Evolutionary conservation across 2,797 vertebrate genomes (phyloP).

Genomic region (Urocyon cinereoargenteus): DNA sequence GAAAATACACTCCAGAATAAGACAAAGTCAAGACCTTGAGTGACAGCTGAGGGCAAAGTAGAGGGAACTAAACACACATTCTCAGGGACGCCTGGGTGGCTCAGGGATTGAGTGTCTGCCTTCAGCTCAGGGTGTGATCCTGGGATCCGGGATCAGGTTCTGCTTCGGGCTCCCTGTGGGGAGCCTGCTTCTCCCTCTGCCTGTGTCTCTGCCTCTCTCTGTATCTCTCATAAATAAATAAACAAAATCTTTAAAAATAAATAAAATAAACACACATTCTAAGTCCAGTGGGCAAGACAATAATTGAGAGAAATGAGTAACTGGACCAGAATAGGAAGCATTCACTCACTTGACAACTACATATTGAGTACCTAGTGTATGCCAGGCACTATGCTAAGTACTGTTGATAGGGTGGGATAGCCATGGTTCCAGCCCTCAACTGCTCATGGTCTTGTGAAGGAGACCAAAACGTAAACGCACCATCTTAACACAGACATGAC

Average conservation of each 20-base stretch:
- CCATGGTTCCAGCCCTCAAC: background rate
- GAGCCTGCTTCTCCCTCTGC: too few species aligned
- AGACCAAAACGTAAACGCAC: background rate
- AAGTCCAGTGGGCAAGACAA: background rate
- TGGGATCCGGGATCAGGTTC: too few species aligned
- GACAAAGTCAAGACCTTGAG: background rate
- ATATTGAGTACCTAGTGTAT: background rate
- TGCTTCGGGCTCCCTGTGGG: too few species aligned
- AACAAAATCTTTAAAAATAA: too few species aligned
- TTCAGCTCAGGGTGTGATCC: too few species aligned
- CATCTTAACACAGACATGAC: background rate
- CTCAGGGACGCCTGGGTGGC: too few species aligned
- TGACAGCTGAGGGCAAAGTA: background rate
- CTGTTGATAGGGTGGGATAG: rapidly evolving
- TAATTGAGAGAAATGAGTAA: background rate
- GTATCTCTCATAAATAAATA: too few species aligned
- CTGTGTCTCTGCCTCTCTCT: too few species aligned
- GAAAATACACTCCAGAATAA: constrained; percentile 26
- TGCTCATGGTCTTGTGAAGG: background rate
- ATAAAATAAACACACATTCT: background rate
- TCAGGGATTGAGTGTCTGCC: too few species aligned
- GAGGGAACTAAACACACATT: background rate
- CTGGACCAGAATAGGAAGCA: background rate
- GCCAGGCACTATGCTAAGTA: background rate
- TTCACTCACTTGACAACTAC: background rate